Base-by-base conservation (phyloP, 2,888 invertebrate genomes). In the Coleophora flavipennella region DNA sequence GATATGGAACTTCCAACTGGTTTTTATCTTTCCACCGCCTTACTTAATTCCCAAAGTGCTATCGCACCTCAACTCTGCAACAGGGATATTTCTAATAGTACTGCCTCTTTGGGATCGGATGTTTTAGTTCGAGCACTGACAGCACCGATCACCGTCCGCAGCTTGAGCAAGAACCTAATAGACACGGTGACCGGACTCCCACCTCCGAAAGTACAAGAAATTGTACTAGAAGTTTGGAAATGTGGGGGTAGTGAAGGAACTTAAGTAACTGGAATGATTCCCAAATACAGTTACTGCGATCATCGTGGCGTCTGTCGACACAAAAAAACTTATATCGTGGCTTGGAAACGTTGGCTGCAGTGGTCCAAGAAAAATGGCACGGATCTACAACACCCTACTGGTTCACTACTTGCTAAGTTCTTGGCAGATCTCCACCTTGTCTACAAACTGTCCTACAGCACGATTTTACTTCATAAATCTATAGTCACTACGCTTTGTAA, bases 391-490 rank as follows among this genome's bases (percentile, higher is more conserved):
- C 14, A 7, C 10, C 38, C 33, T 31, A 25, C 20, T 13, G 33
- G 8, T 35, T 36, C 36, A 10, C 25, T 34, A 41, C 41, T 36
- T 36, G 48, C 48, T 4, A 26, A 39, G 8, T 51, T 45, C 20
- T 38, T 50, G 29, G 31, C 46, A 3, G 45, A 53, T 26, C 37
- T 50, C 10, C 36, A 45, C 33, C 28, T 37, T 32, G 31, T 31
- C 14, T 29, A 45, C 6, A 38, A 39, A 1, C 25, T 50, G 12
- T 42, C 50, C 2, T 39, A 43, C 7, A 48, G 31, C 26, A 44
- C 49, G 2, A 50, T 49, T 8, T 20, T 42, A 14, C 32, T 50
- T 14, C 45, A 49, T 32, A 52, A 50, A 36, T 52, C 51, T 0
- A 45, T 39, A 6, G 42, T 50, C 1, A 39, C 51, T 7, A 48